A percentile compares a stretch with the other conserved stretches of the same genome.
Evolutionary conservation across 2,797 vertebrate genomes (phyloP).

Genomic region (Xenopus petersii): DNA sequence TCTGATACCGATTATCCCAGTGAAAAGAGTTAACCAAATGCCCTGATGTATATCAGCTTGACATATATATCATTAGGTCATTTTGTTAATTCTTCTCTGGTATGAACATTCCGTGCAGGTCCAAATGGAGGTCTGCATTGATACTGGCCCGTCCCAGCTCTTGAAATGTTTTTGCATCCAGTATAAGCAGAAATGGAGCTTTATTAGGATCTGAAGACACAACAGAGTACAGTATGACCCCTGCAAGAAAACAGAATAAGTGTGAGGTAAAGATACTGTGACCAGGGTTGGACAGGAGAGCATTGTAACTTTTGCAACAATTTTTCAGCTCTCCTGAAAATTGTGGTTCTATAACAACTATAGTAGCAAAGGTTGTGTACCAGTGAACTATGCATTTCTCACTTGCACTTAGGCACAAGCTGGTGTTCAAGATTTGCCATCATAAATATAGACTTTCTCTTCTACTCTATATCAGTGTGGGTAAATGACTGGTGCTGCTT

Average conservation of each 20-base stretch:
- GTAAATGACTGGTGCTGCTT: too few relatives aligned
- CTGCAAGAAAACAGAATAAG: conserved; percentile 59
- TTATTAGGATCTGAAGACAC: conserved; percentile 69
- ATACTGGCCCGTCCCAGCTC: conserved; percentile 82
- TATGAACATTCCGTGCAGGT: conserved; percentile 88
- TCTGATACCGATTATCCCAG: not conserved
- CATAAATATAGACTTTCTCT: too few relatives aligned
- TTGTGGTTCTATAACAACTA: too few relatives aligned
- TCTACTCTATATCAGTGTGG: too few relatives aligned
- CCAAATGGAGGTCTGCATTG: conserved; percentile 69
- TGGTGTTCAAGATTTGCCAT: too few relatives aligned
- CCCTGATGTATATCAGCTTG: not conserved
- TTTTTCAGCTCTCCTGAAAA: too few relatives aligned
- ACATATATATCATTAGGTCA: not conserved
- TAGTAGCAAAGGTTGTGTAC: too few relatives aligned
- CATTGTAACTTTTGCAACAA: too few relatives aligned
- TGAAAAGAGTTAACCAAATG: not conserved
- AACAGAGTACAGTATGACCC: conserved; percentile 75
- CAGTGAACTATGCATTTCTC: too few relatives aligned
- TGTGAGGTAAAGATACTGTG: too few relatives aligned
- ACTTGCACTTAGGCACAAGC: too few relatives aligned
- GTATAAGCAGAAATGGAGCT: conserved; percentile 76
- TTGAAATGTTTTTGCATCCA: conserved; percentile 83
- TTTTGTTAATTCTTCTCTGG: conserved; percentile 50
- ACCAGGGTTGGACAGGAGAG: too few relatives aligned